Base-by-base conservation (phyloP, 2,113 vertebrate species). In the Paratilapia polleni region DNA sequence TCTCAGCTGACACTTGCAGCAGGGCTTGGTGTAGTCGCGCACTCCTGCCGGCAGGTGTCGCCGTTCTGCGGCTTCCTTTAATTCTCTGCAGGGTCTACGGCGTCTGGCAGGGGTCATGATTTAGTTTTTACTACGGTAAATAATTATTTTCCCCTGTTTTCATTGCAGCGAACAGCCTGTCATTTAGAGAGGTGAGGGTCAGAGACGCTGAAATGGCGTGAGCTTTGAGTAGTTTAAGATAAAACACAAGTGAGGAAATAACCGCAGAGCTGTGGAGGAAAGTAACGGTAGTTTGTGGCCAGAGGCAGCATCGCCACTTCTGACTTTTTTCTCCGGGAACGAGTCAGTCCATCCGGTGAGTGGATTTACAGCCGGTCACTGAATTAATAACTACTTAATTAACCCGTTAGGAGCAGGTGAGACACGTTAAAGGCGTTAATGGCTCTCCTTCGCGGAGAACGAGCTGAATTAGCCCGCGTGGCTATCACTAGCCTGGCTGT, bases 341-440 rank as follows among this genome's bases (percentile, higher is more conserved):
- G 56, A 41, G 1, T 77, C 70, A 2, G 79, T 87, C 81, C 85
- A 87, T 91, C 87, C 91, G 93, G 92, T 85, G 86, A 77, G 88
- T 73, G 73, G 26, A 20, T 14, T 38, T 38, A 3, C 3, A 38
- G 34, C 70, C 60, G 83, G 43, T 34, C 24, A 14, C 20, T 3
- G 60, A 9, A 75, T 79, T 52, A 76, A 62, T 80, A 78, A 61
- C 58, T 6, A 0, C 3, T 77, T 34, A 79, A 56, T 74, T 5
- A 56, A n/a, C 61, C n/a, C 1, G 52, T 7, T 14, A 5, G 1
- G 6, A 19, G n/a, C 80, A 11, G 77, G 63, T 41, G 14, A 56
- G 70, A 24, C 1, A 1, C 56, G 1, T 8, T 0, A 12, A 6
- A 15, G 7, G 26, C n/a, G 68, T 54, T 34, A 24, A 14, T 61